Evolutionary conservation across 2,888 invertebrate genomes (phyloP).

Genomic region (Trachelus iudaicus): DNA sequence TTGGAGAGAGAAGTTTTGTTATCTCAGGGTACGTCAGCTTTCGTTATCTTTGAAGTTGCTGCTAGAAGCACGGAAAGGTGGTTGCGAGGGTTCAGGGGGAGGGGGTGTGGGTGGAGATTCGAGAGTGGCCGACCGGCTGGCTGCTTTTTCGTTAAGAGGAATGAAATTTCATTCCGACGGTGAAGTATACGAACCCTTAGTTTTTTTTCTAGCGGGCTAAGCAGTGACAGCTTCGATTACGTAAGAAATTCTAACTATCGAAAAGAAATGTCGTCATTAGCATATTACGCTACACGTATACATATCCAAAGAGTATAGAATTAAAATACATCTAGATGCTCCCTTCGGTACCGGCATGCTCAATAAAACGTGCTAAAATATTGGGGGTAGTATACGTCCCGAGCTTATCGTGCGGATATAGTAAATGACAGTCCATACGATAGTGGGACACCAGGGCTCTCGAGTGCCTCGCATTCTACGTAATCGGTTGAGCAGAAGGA

Average conservation of each 20-base stretch:
- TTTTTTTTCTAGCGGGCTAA: not conserved
- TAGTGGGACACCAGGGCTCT: not conserved
- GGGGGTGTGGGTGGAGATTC: not conserved
- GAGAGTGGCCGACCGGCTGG: not conserved
- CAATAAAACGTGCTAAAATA: not conserved
- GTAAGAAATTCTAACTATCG: not conserved
- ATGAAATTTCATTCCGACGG: slow-evolving; percentile 49
- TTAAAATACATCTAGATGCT: not conserved
- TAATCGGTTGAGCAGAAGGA: not conserved
- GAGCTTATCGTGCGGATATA: not conserved
- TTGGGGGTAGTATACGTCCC: not conserved
- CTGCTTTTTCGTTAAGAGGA: slow-evolving; percentile 21
- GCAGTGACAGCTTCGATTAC: not conserved
- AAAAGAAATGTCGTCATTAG: not conserved
- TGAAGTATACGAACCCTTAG: slow-evolving; percentile 11
- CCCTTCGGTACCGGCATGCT: not conserved
- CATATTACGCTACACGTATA: not conserved
- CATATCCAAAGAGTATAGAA: not conserved
- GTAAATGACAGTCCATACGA: not conserved
- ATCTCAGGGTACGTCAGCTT: slow-evolving; percentile 51
- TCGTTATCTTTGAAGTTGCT: slow-evolving; percentile 50
- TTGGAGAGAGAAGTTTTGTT: slow-evolving; percentile 39
- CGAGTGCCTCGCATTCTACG: not conserved
- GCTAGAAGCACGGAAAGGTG: slow-evolving; percentile 8
- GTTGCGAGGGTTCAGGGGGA: not conserved